These are phyloP conservation scores for Zaprionus ghesquierei DNA, from an alignment of 1,140 invertebrate species.

Conservation along the genomic window DNA sequence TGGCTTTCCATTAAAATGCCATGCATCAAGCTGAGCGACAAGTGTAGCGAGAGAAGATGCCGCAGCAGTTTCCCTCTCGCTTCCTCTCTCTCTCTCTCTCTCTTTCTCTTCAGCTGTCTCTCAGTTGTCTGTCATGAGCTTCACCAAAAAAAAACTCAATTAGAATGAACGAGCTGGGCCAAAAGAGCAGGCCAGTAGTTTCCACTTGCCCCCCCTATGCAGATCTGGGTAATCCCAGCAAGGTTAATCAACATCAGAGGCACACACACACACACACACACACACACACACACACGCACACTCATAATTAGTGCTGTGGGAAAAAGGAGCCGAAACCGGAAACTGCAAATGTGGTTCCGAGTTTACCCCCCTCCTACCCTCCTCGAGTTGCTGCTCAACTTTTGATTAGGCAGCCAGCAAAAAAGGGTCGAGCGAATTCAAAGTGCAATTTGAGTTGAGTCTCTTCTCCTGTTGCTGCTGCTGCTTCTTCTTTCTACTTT, in stretches of 20 bases:
- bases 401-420: slow-evolving; percentile 64
- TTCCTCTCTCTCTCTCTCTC: not conserved
- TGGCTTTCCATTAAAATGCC: slow-evolving; percentile 68
- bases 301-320: slow-evolving; percentile 63
- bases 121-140: slow-evolving; percentile 44
- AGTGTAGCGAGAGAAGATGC: slow-evolving; percentile 18
- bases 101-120: not conserved
- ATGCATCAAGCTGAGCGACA: slow-evolving; percentile 71
- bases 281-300: slow-evolving; percentile 36
- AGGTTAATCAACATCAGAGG: slow-evolving; percentile 14
- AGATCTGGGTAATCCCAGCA: not conserved
- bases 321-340: slow-evolving; percentile 29
- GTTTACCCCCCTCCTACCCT: not conserved
- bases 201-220: not conserved
- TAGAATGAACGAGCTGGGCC: slow-evolving; percentile 63
- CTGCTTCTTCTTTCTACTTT: slow-evolving; percentile 14
- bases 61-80: slow-evolving; percentile 5
- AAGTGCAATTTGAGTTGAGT: not conserved
- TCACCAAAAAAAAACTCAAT: slow-evolving; percentile 61
- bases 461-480: not conserved
- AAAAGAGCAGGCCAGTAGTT: slow-evolving; percentile 6
- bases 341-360: slow-evolving; percentile 17
- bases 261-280: slow-evolving; percentile 30
- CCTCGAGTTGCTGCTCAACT: slow-evolving; percentile 22
- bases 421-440: slow-evolving; percentile 21